Evolutionary conservation across 2,113 vertebrate genomes (phyloP), one percentile per base, ranked within the genome.

Genomic region (Phyllopteryx taeniolatus): DNA sequence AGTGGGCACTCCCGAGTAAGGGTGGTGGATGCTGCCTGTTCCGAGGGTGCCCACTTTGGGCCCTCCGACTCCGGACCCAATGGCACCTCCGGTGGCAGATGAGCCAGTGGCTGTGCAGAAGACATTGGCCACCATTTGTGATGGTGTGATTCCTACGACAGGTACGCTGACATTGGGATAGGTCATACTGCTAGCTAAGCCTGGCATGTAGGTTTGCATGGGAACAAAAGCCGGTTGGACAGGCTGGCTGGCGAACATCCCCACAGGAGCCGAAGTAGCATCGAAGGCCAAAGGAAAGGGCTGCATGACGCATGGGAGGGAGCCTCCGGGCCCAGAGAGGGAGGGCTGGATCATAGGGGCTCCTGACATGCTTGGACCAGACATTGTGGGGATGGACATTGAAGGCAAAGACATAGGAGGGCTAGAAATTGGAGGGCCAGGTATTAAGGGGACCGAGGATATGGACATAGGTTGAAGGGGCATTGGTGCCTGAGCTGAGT

Each of bases 71-170:
- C 90, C 47, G 0, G 87, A 85, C 61, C 89, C 90, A 59, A 91
- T 85, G 44, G 76, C 64, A 74, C 66, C 8, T 35, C 84, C 75
- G 64, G 73, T 1, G 51, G 85, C 76, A 56, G 94, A 79, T 63
- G 94, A 78, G 78, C 91, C 87, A 73, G 94, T 81, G 0, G 95
- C 95, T 0, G 94, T 95, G 89, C 95, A 96, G 91, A 97, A 97
- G 79, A 91, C 96, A 0, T 96, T 96, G 77, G 96, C 94, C 79
- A 97, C 96, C 96, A 97, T 97, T 87, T 97, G 96, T 0, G 96
- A 97, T 7, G 96, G 96, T 0, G 96, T 97, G 86, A 97, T 96
- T 79, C 96, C 96, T 43, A 96, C 96, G 77, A 97, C 93, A 0
- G 96, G 95, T 43, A 95, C 92, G 2, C 90, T 94, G 80, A 93